Evolutionary conservation across 2,888 invertebrate genomes (phyloP), one percentile per base, ranked within the genome.

Genomic region (Tuberolachnus salignus): DNA sequence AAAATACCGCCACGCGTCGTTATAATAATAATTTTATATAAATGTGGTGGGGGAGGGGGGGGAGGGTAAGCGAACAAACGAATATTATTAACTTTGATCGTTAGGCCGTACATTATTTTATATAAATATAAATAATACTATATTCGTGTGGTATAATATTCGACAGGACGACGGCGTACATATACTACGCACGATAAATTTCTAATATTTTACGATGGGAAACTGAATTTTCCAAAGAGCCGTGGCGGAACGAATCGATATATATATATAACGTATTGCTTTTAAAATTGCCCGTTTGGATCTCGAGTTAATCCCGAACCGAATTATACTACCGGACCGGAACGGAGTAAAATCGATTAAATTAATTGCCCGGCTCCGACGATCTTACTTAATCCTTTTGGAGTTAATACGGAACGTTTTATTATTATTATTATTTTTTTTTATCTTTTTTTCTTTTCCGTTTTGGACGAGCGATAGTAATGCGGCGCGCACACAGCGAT

Each of bases 341-440:
- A 34, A 59, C 49, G 19, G 49, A 4, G 6, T 26, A 61, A 61
- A 72, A 72, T 72, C 72, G 14, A 72, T 72, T 72, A 61, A 19
- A 72, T 49, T 59, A 61, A 72, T 61, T 57, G 19, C 10, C 26
- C 3, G 23, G 46, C 49, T 59, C 13, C 19, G 2, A 14, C 16
- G 16, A 72, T 61, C 34, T 61, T 49, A 61, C 19, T 49, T 61
- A 72, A 72, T 61, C 72, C 49, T 49, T 61, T 26, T 14, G 34
- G 26, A n/a, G 14, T 34, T 51, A 16, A 59, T 26, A 46, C n/a
- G n/a, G 19, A 49, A 34, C 34, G 26, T 46, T 46, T n/a, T n/a
- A n/a, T n/a, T n/a, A n/a, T n/a, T n/a, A n/a, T n/a, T n/a, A n/a
- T n/a, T n/a, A n/a, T n/a, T n/a, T n/a, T n/a, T n/a, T n/a, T n/a